Percentiles rank a stretch among this genome's conserved stretches.
phyloP scores from a whole-genome alignment of 2,797 vertebrate genomes.

The Sebastes kiyomatsui region DNA sequence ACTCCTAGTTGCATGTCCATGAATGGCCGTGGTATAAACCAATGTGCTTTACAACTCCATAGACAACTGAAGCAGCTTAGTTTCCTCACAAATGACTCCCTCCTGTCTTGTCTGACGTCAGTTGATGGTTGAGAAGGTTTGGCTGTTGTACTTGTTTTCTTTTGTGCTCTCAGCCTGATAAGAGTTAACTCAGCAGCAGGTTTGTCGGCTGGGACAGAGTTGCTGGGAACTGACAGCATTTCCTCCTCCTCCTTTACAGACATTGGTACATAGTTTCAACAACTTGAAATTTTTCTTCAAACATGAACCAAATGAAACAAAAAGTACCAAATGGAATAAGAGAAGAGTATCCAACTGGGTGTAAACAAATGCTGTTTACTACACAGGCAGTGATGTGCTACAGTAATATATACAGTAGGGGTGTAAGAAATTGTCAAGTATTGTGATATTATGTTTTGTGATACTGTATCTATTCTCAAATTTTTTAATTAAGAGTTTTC shows the following conservation, averaged over 20 bases:
- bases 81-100: not conserved
- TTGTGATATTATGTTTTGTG: not conserved
- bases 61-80: not conserved
- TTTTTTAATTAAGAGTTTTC: not conserved
- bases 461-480: not conserved
- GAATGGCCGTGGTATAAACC: not conserved
- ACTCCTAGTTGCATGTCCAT: not conserved
- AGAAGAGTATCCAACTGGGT: not conserved
- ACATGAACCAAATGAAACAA: not conserved
- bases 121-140: not conserved
- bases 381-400: conserved; percentile 29
- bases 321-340: not conserved
- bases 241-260: not conserved
- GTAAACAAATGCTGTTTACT: conserved; percentile 19
- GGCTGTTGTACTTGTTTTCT: not conserved
- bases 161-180: not conserved
- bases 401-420: not conserved
- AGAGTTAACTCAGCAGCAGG: not conserved
- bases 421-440: not conserved
- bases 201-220: not conserved
- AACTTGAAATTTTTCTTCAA: not conserved
- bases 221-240: not conserved
- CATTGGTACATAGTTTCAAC: not conserved
- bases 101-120: not conserved
- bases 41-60: not conserved